Conservation (phyloP, 23 tunicate genomes). For the Diplosoma virens region DNA sequence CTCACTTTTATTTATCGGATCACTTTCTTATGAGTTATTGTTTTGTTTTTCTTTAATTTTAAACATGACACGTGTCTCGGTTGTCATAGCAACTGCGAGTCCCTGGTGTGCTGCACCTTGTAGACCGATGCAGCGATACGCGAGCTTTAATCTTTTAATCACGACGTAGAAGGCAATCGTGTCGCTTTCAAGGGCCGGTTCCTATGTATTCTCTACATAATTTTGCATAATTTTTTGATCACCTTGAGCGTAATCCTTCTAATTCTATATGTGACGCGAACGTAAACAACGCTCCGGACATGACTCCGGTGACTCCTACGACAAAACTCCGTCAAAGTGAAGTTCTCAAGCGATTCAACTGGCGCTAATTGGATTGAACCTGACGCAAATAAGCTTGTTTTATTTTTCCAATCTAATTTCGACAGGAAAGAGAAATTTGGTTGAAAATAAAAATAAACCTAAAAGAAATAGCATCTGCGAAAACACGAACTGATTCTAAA, state of each 20-base stretch:
- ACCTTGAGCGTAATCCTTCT: background rate
- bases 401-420: background rate
- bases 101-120: too few species aligned
- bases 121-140: too few species aligned
- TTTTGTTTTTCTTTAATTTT: too few species aligned
- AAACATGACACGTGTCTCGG: too few species aligned
- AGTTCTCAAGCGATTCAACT: background rate
- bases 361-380: background rate
- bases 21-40: too few species aligned
- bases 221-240: background rate
- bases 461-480: background rate
- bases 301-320: too few species aligned
- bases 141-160: constrained; percentile 11
- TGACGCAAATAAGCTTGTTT: background rate
- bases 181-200: background rate
- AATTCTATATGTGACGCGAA: background rate
- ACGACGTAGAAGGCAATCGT: background rate
- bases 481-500: too few species aligned
- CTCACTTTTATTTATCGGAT: too few species aligned
- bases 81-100: too few species aligned
- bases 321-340: background rate
- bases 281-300: too few species aligned
- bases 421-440: background rate
- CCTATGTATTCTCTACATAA: background rate
- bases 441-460: constrained; percentile 1